phyloP scores from a whole-genome alignment of 2,888 invertebrate genomes.

The Zygogramma bicolorata region DNA sequence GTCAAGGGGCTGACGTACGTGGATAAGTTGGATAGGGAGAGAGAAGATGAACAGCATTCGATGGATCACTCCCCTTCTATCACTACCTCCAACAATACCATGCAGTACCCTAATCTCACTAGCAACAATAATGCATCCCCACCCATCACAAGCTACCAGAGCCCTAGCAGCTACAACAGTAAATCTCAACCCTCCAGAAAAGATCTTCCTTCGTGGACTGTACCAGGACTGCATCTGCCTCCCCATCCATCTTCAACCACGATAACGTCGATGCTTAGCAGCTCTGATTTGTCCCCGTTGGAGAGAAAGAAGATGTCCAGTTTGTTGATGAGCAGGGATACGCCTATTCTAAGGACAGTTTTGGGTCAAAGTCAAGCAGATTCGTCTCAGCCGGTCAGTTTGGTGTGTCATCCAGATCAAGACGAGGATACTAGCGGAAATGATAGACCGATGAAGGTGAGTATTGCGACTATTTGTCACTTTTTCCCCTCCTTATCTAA shows the following conservation, averaged over 20 bases:
- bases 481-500: no score
- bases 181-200: constrained; percentile 44
- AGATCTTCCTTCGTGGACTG: constrained; percentile 67
- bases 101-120: constrained; percentile 61
- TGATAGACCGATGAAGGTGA: constrained; percentile 68
- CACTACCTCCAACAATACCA: constrained; percentile 58
- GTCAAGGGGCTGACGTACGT: constrained; percentile 75
- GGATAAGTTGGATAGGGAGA: constrained; percentile 60
- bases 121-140: constrained; percentile 66
- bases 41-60: constrained; percentile 49
- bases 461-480: no score
- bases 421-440: constrained; percentile 72
- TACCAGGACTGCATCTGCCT: constrained; percentile 66
- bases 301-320: constrained; percentile 84
- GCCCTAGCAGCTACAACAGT: no score
- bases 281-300: constrained; percentile 81
- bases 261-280: constrained; percentile 74
- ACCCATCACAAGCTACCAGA: no score
- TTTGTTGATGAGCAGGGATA: constrained; percentile 82
- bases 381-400: constrained; percentile 80
- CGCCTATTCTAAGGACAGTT: constrained; percentile 87
- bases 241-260: constrained; percentile 66
- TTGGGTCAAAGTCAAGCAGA: constrained; percentile 85
- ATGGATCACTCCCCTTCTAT: constrained; percentile 60
- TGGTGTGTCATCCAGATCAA: constrained; percentile 73